Evolutionary conservation across 1,140 invertebrate species (phyloP).

Genomic region (Hermetia illucens): DNA sequence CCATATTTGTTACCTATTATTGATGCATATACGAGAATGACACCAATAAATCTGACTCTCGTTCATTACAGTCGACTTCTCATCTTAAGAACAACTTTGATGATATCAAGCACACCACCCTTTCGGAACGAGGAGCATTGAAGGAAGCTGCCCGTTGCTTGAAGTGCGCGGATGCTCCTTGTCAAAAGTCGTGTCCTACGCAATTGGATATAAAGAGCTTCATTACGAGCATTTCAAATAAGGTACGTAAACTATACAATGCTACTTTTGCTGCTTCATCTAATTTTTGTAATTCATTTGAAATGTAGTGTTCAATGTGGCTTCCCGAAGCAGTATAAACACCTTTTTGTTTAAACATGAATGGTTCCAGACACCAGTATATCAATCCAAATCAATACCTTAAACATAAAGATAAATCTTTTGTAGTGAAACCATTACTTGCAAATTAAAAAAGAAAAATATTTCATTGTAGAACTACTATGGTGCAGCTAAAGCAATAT

Average conservation of each 20-base stretch:
- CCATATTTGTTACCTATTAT: not conserved
- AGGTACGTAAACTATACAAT: too few species aligned
- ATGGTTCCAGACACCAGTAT: too few species aligned
- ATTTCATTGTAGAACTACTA: conserved; percentile 69
- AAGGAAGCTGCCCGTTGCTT: conserved; percentile 82
- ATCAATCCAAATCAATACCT: too few species aligned
- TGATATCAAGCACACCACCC: conserved; percentile 93
- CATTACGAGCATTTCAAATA: conserved; percentile 92
- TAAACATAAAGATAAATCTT: too few species aligned
- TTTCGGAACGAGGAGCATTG: conserved; percentile 87
- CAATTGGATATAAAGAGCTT: conserved; percentile 95
- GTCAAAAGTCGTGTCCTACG: conserved; percentile 96
- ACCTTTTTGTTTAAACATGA: too few species aligned
- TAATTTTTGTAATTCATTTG: not conserved
- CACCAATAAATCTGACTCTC: not conserved
- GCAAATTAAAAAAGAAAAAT: too few species aligned
- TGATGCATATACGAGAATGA: not conserved
- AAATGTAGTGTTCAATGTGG: too few species aligned
- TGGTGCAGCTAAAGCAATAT: conserved; percentile 90
- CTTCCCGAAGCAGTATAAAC: too few species aligned
- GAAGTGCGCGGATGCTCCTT: conserved; percentile 96
- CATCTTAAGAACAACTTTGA: conserved; percentile 80
- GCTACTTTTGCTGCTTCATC: too few species aligned
- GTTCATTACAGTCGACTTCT: conserved; percentile 44
- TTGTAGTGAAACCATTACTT: too few species aligned